Conservation (phyloP, 2,797 vertebrate genomes). For the Gastrophryne carolinensis region DNA sequence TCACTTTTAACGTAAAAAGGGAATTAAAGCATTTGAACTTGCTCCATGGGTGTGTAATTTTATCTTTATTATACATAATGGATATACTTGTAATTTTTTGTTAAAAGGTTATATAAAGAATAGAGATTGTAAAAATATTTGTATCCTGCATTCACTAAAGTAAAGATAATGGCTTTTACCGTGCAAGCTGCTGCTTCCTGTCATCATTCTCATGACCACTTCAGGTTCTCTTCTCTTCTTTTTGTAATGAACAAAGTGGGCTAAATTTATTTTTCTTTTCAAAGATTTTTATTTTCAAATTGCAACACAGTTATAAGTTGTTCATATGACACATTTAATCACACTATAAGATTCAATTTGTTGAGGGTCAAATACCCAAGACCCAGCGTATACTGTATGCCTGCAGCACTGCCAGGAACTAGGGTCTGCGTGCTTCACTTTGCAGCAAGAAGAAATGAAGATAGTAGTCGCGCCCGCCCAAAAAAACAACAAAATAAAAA, state of each 20-base stretch:
- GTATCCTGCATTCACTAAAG: constrained; percentile 96
- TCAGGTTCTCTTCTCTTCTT: too few relatives aligned
- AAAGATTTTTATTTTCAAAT: too few relatives aligned
- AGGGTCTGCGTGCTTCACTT: too few relatives aligned
- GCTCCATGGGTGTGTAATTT: constrained; percentile 96
- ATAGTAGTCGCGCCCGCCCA: too few relatives aligned
- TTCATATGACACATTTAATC: background rate
- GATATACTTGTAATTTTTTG: constrained; percentile 99
- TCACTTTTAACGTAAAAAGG: constrained; percentile 87
- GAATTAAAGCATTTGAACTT: constrained; percentile 77
- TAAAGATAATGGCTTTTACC: constrained; percentile 98
- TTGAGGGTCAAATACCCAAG: background rate
- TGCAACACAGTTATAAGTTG: too few relatives aligned
- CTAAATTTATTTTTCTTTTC: too few relatives aligned
- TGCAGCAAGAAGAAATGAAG: too few relatives aligned
- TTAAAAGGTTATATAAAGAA: constrained; percentile 96
- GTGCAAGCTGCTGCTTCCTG: constrained; percentile 81
- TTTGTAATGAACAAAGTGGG: too few relatives aligned
- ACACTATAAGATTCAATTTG: background rate
- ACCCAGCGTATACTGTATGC: too few relatives aligned
- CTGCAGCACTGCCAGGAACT: too few relatives aligned
- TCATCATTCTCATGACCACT: constrained; percentile 63
- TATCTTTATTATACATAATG: constrained; percentile 96
- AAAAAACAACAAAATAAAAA: too few relatives aligned
- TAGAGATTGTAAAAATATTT: constrained; percentile 99